Base-by-base conservation (phyloP, 2,113 vertebrate genomes). In the Macquaria ambigua region DNA sequence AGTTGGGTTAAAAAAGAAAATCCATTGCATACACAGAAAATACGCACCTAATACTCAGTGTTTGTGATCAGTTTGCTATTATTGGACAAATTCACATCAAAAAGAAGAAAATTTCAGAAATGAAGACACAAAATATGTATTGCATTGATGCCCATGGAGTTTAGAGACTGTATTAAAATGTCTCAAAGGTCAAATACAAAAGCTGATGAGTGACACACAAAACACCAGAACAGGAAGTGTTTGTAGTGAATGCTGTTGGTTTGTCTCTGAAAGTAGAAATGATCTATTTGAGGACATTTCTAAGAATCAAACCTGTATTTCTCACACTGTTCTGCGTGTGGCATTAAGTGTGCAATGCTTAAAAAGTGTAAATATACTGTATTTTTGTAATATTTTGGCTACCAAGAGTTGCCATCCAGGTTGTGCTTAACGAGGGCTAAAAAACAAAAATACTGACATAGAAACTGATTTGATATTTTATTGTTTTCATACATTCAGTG, bases 311-410 rank as follows among this genome's bases (percentile, higher is more conserved):
- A 62, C 55, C 62, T 55, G 68, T 74, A 58, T 80, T 69, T 46
- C 70, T 77, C 25, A 0, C 64, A 8, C 9, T n/a, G 10, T 80
- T 71, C 46, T 67, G 15, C 48, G 25, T 43, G 70, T 82, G 70
- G 75, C 70, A 76, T 74, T 41, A 67, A 73, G 67, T 80, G 83
- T 90, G 79, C 77, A 82, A 84, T 82, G 79, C 37, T 82, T 77
- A 59, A 63, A 80, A 79, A 82, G 0, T 89, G 84, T 90, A 90
- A 85, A 89, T 92, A 86, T 21, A 41, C 6, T 74, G 79, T 91
- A 87, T 91, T 90, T 91, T 92, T 91, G 55, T 86, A 88, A 81
- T 70, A 75, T 73, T 74, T 63, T 50, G 69, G 52, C 58, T 74
- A 34, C 31, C 6, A 28, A 77, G 1, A 28, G 70, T 48, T 41